Evolutionary conservation across 2,797 vertebrate species (phyloP).

Genomic region (Alosa sapidissima): DNA sequence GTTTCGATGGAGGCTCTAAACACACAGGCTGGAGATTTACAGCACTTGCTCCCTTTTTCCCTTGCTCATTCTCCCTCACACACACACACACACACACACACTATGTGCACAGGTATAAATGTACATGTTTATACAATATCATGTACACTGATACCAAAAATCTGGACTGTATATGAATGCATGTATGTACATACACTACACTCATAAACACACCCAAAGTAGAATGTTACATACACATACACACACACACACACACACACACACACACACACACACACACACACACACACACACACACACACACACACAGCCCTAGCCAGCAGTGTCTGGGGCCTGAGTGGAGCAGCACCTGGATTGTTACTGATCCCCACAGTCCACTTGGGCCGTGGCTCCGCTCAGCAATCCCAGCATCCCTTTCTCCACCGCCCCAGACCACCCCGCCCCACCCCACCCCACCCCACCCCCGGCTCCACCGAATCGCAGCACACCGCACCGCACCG

Average conservation of each 20-base stretch:
- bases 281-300: conserved; percentile 37
- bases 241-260: conserved; percentile 1
- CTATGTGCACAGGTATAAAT: not conserved
- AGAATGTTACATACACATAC: not conserved
- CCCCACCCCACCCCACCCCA: not conserved
- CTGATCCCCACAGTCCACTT: conserved; percentile 70
- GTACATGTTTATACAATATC: not conserved
- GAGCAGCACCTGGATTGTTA: conserved; percentile 70
- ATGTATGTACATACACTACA: not conserved
- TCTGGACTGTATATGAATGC: not conserved
- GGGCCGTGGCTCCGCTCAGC: conserved; percentile 33
- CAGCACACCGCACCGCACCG: conserved; percentile 35
- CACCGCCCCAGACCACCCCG: not conserved
- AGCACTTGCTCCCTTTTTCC: conserved; percentile 52
- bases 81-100: conserved; percentile 10
- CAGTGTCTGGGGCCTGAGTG: conserved; percentile 48
- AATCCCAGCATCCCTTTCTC: conserved; percentile 18
- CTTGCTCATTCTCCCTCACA: not conserved
- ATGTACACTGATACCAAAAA: not conserved
- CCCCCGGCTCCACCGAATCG: not conserved
- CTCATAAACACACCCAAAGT: not conserved
- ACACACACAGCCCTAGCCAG: conserved; percentile 49
- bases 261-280: conserved; percentile 8
- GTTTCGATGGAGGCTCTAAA: conserved; percentile 53
- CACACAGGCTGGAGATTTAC: conserved; percentile 61